phyloP scores from a whole-genome alignment of 2,113 vertebrate species.

The Hypocryptadius cinnamomeus region DNA sequence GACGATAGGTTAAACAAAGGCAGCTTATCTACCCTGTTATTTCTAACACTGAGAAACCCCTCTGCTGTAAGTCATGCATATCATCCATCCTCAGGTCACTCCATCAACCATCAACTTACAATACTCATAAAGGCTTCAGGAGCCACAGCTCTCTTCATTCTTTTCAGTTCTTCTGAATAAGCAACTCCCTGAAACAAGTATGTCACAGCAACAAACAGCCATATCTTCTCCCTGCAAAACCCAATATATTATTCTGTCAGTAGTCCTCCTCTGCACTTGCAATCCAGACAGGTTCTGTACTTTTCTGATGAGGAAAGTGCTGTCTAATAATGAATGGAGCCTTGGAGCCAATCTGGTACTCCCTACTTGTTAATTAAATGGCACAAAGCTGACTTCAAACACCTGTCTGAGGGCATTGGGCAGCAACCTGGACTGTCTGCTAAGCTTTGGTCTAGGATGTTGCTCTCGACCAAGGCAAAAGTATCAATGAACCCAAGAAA shows the following conservation, averaged over 20 bases:
- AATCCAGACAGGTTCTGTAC: neutral
- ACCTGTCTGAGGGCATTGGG: neutral
- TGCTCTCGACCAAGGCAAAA: neutral
- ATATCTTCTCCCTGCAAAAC: constrained; percentile 28
- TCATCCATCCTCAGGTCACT: neutral
- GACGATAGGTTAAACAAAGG: neutral
- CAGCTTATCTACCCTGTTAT: neutral
- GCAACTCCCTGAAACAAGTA: neutral
- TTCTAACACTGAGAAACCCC: neutral
- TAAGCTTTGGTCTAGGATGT: neutral
- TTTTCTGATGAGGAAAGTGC: neutral
- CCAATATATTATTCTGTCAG: neutral
- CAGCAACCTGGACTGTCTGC: neutral
- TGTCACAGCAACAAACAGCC: neutral
- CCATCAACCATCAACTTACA: neutral
- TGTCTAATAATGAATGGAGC: neutral
- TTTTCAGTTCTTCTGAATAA: neutral
- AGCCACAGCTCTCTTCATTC: neutral
- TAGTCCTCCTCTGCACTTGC: neutral
- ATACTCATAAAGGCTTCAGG: neutral
- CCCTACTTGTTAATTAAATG: neutral
- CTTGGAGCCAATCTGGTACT: neutral
- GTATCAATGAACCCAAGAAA: neutral
- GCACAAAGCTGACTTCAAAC: neutral
- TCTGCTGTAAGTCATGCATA: neutral